Percentiles rank a stretch among this genome's conserved stretches.
These are phyloP conservation scores for Diplodus puntazzo DNA, from an alignment of 2,797 vertebrate genomes.

Conservation along the genomic window DNA sequence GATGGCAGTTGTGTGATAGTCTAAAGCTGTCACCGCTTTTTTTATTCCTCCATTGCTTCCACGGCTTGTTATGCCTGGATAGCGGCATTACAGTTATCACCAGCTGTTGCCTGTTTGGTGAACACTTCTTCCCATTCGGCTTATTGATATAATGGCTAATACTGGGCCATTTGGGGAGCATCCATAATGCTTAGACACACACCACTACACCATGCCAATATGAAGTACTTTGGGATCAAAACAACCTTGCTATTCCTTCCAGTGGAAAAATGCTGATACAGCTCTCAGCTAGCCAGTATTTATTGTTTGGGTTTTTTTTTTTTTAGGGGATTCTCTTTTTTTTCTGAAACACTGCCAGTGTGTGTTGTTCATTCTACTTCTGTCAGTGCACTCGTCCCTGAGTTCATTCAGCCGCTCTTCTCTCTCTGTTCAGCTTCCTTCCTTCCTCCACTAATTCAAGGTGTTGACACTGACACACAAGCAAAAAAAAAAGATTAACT, in stretches of 20 bases:
- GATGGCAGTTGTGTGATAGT: constrained; percentile 42
- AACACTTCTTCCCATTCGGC: constrained; percentile 61
- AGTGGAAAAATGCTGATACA: constrained; percentile 61
- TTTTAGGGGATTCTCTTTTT: not conserved
- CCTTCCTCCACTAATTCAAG: constrained; percentile 77
- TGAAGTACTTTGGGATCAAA: constrained; percentile 80
- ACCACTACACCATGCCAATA: constrained; percentile 62
- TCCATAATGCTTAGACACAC: constrained; percentile 70
- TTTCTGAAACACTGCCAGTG: constrained; percentile 66
- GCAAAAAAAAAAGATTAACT: constrained; percentile 79
- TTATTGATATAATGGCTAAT: constrained; percentile 70
- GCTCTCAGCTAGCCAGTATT: constrained; percentile 64
- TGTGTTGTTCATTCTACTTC: constrained; percentile 58
- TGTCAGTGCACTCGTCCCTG: constrained; percentile 54
- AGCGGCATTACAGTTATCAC: constrained; percentile 59
- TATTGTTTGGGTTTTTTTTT: constrained; percentile 55
- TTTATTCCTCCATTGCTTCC: constrained; percentile 17
- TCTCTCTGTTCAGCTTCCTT: constrained; percentile 40
- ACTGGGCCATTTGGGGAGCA: constrained; percentile 67
- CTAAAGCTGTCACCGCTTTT: constrained; percentile 45
- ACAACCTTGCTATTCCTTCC: constrained; percentile 62
- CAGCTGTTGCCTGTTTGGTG: constrained; percentile 73
- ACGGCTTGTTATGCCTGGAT: constrained; percentile 55
- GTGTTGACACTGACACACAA: constrained; percentile 80
- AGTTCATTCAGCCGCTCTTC: constrained; percentile 59